A percentile compares a stretch with the other conserved stretches of the same genome.
phyloP scores from a whole-genome alignment of 1,140 invertebrate genomes.

The Aradophagus sp. region DNA sequence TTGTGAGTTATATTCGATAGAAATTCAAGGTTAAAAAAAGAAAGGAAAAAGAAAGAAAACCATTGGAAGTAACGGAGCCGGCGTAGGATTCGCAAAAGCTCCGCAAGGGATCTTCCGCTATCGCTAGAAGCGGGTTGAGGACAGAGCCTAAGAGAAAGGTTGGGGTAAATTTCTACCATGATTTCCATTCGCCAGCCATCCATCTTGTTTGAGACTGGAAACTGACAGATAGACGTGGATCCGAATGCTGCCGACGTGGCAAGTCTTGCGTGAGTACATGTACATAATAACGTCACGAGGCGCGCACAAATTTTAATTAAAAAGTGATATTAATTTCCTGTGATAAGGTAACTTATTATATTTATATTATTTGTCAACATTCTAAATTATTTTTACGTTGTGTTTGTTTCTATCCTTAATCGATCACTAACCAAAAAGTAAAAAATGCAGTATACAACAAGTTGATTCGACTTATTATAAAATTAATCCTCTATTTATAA shows the following conservation, averaged over 20 bases:
- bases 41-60: too few species aligned
- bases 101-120: constrained; percentile 42
- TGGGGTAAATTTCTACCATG: constrained; percentile 72
- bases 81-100: constrained; percentile 41
- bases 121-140: constrained; percentile 44
- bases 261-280: constrained; percentile 67
- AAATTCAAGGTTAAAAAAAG: too few species aligned
- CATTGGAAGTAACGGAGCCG: constrained; percentile 33
- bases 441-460: too few species aligned
- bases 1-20: too few species aligned
- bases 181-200: constrained; percentile 76
- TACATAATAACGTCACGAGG: constrained; percentile 43
- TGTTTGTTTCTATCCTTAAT: too few species aligned
- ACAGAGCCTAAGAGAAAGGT: constrained; percentile 43
- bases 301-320: constrained; percentile 52
- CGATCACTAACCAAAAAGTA: too few species aligned
- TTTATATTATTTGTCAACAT: too few species aligned
- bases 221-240: constrained; percentile 76
- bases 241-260: constrained; percentile 75
- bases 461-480: too few species aligned
- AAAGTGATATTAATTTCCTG: constrained; percentile 4
- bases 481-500: too few species aligned
- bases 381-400: too few species aligned
- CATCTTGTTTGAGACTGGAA: constrained; percentile 77
- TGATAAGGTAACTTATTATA: not conserved